Evolutionary conservation across 2,888 invertebrate genomes (phyloP), one percentile per base, ranked within the genome.

Genomic region (Parasteatoda lunata): DNA sequence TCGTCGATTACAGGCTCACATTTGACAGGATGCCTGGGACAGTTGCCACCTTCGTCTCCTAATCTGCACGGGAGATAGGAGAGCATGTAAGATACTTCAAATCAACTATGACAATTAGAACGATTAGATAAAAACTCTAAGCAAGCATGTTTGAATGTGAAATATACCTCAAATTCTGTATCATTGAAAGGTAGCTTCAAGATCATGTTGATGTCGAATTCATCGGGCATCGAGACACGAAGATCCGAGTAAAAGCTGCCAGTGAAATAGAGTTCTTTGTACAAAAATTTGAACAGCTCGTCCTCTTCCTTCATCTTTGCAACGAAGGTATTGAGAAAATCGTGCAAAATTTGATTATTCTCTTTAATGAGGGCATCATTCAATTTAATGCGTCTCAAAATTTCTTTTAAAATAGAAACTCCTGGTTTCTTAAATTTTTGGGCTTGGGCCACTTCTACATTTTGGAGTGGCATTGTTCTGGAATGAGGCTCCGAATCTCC

Each of bases 341-440:
- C 71, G 76, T 84, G 65, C 5, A 89, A 77, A 13, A 88, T 79
- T 68, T 64, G 52, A 54, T 89, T 86, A 30, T 88, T 89, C 77
- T 70, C 49, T 71, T 77, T 84, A 4, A 51, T 72, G 45, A 81
- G 72, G 3, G 71, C 54, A 49, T 80, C 81, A 75, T 88, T 69
- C 7, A 88, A 48, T 48, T 83, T 88, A 4, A 75, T 71, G 51
- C 30, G 64, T 51, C 8, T 75, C 66, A 80, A 59, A 76, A 88
- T 78, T 79, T 88, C 79, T 70, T 93, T 89, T 98, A 93, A 90
- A 97, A 91, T 90, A 94, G 94, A 90, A 96, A 95, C 91, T 59
- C 30, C 30, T 30, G 30, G 30, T 30, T 30, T 30, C 30, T 30
- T 30, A 30, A 30, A 30, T 30, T 30, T 30, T 30, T 30, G 30